Evolutionary conservation across 2,113 vertebrate species (phyloP), one percentile per base, ranked within the genome.

Genomic region (Maccullochella peelii): DNA sequence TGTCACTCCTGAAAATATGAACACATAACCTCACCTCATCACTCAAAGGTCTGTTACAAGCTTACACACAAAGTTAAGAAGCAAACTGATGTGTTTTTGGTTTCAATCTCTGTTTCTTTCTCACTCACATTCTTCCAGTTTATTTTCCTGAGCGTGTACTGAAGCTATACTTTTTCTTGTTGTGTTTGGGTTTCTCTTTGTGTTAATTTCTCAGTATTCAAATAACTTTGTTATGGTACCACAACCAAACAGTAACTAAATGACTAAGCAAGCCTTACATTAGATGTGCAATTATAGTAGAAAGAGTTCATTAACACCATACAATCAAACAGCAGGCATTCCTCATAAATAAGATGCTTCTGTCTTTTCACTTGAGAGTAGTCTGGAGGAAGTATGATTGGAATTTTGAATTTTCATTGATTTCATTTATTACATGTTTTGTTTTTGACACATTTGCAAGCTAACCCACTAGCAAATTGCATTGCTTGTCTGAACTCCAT

Each of bases 291-390:
- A 25, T 71, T 80, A 63, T 42, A 18, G 68, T 42, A 78, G 50
- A 75, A 47, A 16, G 27, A 77, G 3, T 58, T 84, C 54, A 88
- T 86, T 89, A 85, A 82, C 23, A 30, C 79, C 36, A 82, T 15
- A 20, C 74, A 82, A 72, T 76, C 42, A 88, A 58, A 33, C 78
- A 30, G 58, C 50, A 58, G n/a, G 70, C 50, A 2, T 84, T 66
- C 59, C 49, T 73, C 71, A 47, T 58, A 73, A 88, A 79, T 80
- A 78, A 54, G 9, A 40, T 87, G 50, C 8, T 52, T 52, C 6
- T 49, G 47, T 49, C 47, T 44, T 84, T 70, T 78, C 72, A 33
- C 21, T 36, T 59, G 42, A 42, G 55, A 80, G 77, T 72, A 67
- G 77, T 30, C 38, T 57, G 15, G 20, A 49, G 27, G 5, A 38